Evolutionary conservation across 2,888 invertebrate species (phyloP), one percentile per base, ranked within the genome.

Genomic region (Acleris cristana): DNA sequence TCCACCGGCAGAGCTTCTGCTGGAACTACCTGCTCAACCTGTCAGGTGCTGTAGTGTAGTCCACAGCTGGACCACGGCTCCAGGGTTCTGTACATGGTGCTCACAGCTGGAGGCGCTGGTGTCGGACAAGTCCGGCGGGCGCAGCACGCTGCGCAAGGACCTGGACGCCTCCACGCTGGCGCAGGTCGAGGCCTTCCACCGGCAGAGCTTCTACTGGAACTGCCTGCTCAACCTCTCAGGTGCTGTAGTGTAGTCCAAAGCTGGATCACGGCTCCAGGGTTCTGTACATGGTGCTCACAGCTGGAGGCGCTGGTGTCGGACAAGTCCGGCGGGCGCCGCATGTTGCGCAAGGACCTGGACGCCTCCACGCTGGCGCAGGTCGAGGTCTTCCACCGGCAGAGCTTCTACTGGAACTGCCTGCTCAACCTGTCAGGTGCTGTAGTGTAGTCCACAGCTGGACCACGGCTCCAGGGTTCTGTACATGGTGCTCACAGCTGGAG

Each of bases 91-190:
- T 99, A 99, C 91, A 99, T 99, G 99, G 99, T 99, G 99, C 10
- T 99, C 99, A 0, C 99, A 99, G 96, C 90, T 99, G 66, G 99
- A 99, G 86, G 99, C 99, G 0, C 91, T 99, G 64, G 98, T 99
- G 71, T 98, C 99, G 0, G 99, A 99, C 88, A 99, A 99, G 90
- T 98, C 98, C 63, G 98, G 99, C 0, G 99, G 99, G 0, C 97
- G 99, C 82, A 94, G 98, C 62, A 99, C 99, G 0, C 91, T 99
- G 4, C 94, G 99, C 60, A 99, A 99, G 84, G 99, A 99, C 81
- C 96, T 99, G 73, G 99, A 99, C 84, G 98, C 98, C 0, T 96
- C 96, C 74, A 98, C 98, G 70, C 94, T 99, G 19, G 95, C 96
- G 79, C 97, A 97, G 87, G 99, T 99, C 73, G 99, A 99, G 86